Base-by-base conservation (phyloP, 2,888 invertebrate species). In the Chrysodeixis includens region DNA sequence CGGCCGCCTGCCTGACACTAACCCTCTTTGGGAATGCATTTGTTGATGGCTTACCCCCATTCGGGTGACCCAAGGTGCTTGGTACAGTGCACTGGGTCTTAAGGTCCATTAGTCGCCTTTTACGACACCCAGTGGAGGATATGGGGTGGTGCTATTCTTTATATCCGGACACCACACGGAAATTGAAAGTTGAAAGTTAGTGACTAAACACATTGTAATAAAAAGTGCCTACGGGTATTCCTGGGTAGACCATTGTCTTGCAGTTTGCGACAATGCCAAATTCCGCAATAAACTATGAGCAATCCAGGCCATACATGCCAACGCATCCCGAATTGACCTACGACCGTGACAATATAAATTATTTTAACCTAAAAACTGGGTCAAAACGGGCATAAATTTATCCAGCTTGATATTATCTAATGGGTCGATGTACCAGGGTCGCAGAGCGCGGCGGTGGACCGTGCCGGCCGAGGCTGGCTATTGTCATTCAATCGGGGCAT, bases 401-500 rank as follows among this genome's bases (percentile, higher is more conserved):
- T 78, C 51, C 78, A 71, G 64, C 44, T 76, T 75, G 81, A 80
- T 79, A 81, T 77, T 81, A 81, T 80, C 73, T 79, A 81, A 79
- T 79, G 76, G 82, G 82, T 81, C 80, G 79, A 63, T 79, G 83
- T 83, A 83, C 85, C 85, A 88, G 87, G 87, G 86, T 84, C 83
- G 79, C 73, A 86, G 81, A 80, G 84, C 83, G 86, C 81, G 81
- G 84, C 91, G 82, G 86, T 89, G 90, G 89, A 91, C 90, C 92
- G 87, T 88, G 83, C 26, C 26, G 26, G 26, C 26, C 26, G n/a
- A n/a, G n/a, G 83, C 87, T 49, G 81, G 81, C 72, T 83, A 91
- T 93, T 93, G 93, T 93, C 89, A 92, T 93, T 91, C 92, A 93
- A 93, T 93, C 89, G 88, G 82, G 77, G 82, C 86, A 88, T 92